phyloP scores from a whole-genome alignment of 2,797 vertebrate species.

The Sebastes itinus region DNA sequence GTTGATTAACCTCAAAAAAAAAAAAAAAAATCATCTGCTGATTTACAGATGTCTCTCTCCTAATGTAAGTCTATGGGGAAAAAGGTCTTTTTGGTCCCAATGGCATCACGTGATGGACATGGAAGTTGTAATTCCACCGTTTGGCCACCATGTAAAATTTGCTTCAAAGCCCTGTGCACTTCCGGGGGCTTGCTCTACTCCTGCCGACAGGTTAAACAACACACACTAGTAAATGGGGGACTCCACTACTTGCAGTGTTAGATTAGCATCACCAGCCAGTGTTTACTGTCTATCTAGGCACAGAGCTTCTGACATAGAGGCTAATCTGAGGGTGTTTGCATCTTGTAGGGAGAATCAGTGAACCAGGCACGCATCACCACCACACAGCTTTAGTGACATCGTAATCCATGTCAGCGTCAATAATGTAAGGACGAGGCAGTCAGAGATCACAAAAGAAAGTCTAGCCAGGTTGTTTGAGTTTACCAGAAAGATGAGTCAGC shows the following conservation, averaged over 20 bases:
- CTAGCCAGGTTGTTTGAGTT: not conserved
- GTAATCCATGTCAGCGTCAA: not conserved
- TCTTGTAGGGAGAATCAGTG: not conserved
- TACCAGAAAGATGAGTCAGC: not conserved
- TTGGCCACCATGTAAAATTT: too few species aligned
- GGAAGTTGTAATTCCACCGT: too few species aligned
- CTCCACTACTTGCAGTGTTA: not conserved
- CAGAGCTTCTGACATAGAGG: not conserved
- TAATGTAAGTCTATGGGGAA: too few species aligned
- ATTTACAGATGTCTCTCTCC: too few species aligned
- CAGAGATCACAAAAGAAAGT: not conserved
- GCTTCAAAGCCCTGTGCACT: too few species aligned
- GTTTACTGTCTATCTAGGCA: not conserved
- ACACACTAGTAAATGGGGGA: too few species aligned
- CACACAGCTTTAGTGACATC: not conserved
- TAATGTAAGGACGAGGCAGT: not conserved
- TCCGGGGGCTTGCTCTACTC: too few species aligned
- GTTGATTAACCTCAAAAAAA: too few species aligned
- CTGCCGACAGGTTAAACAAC: not conserved
- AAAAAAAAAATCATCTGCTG: too few species aligned
- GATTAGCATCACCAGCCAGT: not conserved
- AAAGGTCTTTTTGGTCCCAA: too few species aligned
- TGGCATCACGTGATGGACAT: too few species aligned
- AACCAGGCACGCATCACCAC: not conserved
- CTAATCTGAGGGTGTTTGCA: not conserved